Conservation (phyloP, 2,888 invertebrate species). For the Philopedon plagiatum region DNA sequence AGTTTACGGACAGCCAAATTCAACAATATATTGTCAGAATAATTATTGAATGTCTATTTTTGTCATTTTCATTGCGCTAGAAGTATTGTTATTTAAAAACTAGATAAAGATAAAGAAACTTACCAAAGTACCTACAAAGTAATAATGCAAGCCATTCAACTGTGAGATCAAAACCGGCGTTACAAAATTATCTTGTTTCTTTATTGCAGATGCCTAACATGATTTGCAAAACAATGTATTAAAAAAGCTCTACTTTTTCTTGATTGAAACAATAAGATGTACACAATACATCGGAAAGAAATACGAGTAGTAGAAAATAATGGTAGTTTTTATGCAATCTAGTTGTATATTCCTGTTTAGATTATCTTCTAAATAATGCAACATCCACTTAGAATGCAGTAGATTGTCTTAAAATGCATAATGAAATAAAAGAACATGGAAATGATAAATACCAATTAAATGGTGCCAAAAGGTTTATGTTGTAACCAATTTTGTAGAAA, state of each 20-base stretch:
- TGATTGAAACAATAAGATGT: slow-evolving; percentile 27
- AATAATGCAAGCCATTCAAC: slow-evolving; percentile 15
- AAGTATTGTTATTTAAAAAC: background rate
- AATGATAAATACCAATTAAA: background rate
- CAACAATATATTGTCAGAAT: no score
- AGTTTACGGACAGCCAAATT: no score
- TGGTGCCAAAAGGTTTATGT: background rate
- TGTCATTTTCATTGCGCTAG: no score
- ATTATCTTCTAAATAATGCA: slow-evolving; percentile 12
- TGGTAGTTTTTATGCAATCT: slow-evolving; percentile 15
- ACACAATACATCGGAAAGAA: slow-evolving; percentile 27
- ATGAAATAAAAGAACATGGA: background rate
- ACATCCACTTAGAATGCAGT: background rate
- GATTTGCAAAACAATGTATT: slow-evolving; percentile 19
- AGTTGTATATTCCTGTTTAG: background rate
- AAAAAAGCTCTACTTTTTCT: background rate
- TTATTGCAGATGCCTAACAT: slow-evolving; percentile 15
- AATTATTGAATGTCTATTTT: no score
- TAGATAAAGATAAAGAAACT: background rate
- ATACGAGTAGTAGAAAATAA: slow-evolving; percentile 21
- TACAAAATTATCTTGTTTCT: slow-evolving; percentile 26
- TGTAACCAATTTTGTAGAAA: background rate
- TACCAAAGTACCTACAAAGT: background rate
- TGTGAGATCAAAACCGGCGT: slow-evolving; percentile 26
- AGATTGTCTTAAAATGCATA: slow-evolving; percentile 13